These are phyloP conservation scores for Drosophila pectinifera DNA, from an alignment of 1,140 invertebrate genomes.

Conservation along the genomic window DNA sequence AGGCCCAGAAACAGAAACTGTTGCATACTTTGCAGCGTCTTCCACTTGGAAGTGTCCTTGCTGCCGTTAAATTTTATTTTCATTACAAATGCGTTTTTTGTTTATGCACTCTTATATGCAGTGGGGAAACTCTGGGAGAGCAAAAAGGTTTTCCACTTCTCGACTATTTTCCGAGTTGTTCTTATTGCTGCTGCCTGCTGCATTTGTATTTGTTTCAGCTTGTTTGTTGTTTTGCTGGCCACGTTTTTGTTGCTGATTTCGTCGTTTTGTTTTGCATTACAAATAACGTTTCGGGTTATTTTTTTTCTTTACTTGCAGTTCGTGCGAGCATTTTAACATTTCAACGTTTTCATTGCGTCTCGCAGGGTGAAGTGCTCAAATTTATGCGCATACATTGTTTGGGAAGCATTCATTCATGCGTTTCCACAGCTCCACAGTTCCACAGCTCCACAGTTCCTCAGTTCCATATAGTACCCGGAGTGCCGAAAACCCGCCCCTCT, in stretches of 20 bases:
- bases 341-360: conserved; percentile 79
- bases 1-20: conserved; percentile 55
- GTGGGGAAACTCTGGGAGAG: conserved; percentile 3
- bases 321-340: conserved; percentile 81
- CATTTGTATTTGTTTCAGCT: conserved; percentile 20
- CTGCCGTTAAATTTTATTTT: conserved; percentile 76
- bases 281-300: conserved; percentile 51
- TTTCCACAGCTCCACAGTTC: conserved; percentile 49
- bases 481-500: conserved; percentile 16
- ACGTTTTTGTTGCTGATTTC: conserved; percentile 58
- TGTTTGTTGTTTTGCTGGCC: conserved; percentile 54
- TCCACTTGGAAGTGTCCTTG: conserved; percentile 66
- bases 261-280: conserved; percentile 70
- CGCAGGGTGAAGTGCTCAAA: conserved; percentile 57
- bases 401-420: conserved; percentile 70
- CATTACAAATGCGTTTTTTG: conserved; percentile 75
- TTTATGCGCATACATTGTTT: conserved; percentile 75
- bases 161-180: conserved; percentile 49
- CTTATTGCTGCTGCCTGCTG: conserved; percentile 22
- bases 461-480: conserved; percentile 14
- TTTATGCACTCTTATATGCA: conserved; percentile 61
- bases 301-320: conserved; percentile 32
- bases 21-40: conserved; percentile 73
- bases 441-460: conserved; percentile 32
- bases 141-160: conserved; percentile 42